A percentile compares a stretch with the other conserved stretches of the same genome.
phyloP scores from a whole-genome alignment of 2,797 vertebrate genomes.

The Sebastes iracundus region DNA sequence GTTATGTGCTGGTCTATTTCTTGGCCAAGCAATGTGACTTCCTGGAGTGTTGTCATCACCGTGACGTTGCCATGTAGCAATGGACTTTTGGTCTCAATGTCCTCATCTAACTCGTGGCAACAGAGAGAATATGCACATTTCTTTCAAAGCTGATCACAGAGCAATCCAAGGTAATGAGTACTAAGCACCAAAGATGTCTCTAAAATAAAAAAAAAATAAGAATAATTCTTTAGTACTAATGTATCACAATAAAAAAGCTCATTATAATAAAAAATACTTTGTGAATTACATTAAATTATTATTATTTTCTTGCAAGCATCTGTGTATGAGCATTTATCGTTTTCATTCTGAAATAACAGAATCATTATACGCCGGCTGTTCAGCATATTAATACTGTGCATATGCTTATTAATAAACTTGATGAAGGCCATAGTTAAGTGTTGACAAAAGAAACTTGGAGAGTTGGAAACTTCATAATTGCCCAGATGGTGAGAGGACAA shows the following conservation, averaged over 20 bases:
- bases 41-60: background rate
- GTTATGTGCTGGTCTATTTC: background rate
- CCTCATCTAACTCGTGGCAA: background rate
- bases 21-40: background rate
- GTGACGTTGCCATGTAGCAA: background rate
- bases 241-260: background rate
- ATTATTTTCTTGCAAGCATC: background rate
- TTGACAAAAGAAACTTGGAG: constrained; percentile 57
- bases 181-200: background rate
- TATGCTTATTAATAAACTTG: background rate
- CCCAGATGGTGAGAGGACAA: constrained; percentile 75
- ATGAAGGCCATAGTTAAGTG: constrained; percentile 20
- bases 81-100: too few relatives aligned
- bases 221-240: background rate
- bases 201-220: background rate
- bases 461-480: constrained; percentile 64
- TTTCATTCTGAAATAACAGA: background rate
- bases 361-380: background rate
- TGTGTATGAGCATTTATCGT: background rate
- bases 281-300: background rate
- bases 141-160: background rate
- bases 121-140: background rate
- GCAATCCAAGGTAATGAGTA: background rate
- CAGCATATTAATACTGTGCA: background rate
- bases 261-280: background rate